phyloP scores from a whole-genome alignment of 2,113 vertebrate genomes.

The Passer domesticus region DNA sequence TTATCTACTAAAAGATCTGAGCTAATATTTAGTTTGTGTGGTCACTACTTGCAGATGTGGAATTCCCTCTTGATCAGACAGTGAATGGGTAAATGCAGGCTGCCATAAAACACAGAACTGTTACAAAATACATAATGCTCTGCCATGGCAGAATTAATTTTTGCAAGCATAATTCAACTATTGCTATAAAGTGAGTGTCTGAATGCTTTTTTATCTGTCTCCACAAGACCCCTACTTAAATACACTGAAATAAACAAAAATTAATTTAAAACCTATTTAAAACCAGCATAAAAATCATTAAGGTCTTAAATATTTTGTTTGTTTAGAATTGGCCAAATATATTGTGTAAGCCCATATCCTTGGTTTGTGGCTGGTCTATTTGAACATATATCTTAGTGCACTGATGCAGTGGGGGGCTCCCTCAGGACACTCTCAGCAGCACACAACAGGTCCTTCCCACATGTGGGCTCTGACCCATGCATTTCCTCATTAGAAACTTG shows the following conservation, averaged over 20 bases:
- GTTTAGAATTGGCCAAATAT: background rate
- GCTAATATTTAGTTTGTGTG: background rate
- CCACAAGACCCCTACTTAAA: background rate
- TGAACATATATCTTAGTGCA: background rate
- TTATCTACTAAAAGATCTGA: accelerated
- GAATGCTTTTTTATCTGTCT: background rate
- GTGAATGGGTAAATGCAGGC: background rate
- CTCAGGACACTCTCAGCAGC: background rate
- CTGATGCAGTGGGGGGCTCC: background rate
- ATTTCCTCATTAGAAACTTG: background rate
- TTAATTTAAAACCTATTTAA: background rate
- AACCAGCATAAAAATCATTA: background rate
- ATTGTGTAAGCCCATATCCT: background rate
- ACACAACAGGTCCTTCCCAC: background rate
- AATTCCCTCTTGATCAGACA: background rate
- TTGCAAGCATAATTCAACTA: background rate
- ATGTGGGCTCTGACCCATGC: background rate
- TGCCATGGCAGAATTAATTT: background rate
- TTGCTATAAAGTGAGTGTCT: background rate
- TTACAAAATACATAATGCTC: background rate
- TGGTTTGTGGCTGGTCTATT: background rate
- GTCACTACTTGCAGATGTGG: background rate
- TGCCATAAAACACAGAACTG: background rate
- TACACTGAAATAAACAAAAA: background rate
- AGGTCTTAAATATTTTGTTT: background rate